Evolutionary conservation across 2,797 vertebrate genomes (phyloP).

Genomic region (Cossypha dichroa): DNA sequence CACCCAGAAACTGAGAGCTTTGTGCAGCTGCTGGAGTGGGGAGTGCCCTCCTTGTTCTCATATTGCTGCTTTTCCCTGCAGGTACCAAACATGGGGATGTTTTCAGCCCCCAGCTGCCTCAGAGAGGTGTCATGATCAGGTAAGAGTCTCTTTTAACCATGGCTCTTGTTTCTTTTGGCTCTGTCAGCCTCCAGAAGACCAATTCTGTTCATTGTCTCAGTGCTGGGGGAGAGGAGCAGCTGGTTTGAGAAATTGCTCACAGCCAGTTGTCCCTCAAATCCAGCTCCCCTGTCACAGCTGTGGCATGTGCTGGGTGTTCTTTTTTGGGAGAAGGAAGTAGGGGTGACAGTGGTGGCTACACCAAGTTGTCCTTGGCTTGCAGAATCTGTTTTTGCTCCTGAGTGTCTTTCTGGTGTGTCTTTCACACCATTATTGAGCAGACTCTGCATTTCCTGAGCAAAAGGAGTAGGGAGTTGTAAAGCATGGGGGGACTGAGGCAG

Average conservation of each 20-base stretch:
- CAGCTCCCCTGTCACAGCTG: neutral
- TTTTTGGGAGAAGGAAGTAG: neutral
- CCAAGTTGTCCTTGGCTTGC: neutral
- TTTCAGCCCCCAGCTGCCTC: slow-evolving; percentile 27
- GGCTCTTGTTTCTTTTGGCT: neutral
- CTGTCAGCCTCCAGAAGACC: neutral
- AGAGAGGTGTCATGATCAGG: slow-evolving; percentile 52
- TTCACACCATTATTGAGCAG: neutral
- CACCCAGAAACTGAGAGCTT: neutral
- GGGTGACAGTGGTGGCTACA: neutral
- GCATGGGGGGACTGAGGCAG: neutral
- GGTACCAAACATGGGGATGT: slow-evolving; percentile 44
- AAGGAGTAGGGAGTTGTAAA: neutral
- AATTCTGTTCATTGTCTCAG: fast-evolving
- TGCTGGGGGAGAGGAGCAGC: neutral
- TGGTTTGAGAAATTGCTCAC: neutral
- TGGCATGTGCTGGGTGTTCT: neutral
- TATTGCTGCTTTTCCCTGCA: slow-evolving; percentile 47
- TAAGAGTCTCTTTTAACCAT: neutral
- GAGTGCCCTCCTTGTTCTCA: neutral
- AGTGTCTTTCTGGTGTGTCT: neutral
- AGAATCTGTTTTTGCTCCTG: fast-evolving
- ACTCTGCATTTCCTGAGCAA: neutral
- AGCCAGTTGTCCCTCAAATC: neutral
- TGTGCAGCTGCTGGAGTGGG: neutral